phyloP scores from a whole-genome alignment of 2,797 vertebrate genomes.

The Myripristis jacobus region DNA sequence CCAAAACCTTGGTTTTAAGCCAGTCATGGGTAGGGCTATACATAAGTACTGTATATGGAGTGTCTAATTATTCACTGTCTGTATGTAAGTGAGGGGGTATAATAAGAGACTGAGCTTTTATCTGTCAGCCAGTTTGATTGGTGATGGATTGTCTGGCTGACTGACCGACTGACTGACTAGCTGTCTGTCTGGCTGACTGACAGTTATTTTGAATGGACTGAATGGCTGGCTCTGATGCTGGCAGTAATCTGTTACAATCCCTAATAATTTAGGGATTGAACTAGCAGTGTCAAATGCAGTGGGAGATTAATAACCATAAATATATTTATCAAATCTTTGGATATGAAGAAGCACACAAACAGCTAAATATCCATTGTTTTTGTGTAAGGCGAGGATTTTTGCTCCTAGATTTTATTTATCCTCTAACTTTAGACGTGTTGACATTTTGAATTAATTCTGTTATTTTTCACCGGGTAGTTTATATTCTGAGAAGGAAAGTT shows the following conservation, averaged over 20 bases:
- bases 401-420: slow-evolving; percentile 38
- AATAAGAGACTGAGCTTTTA: slow-evolving; percentile 19
- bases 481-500: slow-evolving; percentile 10
- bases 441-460: slow-evolving; percentile 12
- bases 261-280: slow-evolving; percentile 50
- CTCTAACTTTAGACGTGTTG: slow-evolving; percentile 14
- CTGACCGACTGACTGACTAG: slow-evolving; percentile 13
- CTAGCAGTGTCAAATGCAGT: slow-evolving; percentile 14
- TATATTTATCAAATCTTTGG: slow-evolving; percentile 43
- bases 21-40: no score
- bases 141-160: slow-evolving; percentile 16
- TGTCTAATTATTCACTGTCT: not conserved
- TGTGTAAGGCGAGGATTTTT: slow-evolving; percentile 24
- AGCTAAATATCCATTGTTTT: slow-evolving; percentile 16
- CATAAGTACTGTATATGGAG: not conserved
- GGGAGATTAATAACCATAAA: slow-evolving; percentile 23
- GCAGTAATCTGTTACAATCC: slow-evolving; percentile 47
- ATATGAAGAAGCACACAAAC: slow-evolving; percentile 25
- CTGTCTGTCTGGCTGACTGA: slow-evolving; percentile 7
- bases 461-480: slow-evolving; percentile 12
- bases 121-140: slow-evolving; percentile 8
- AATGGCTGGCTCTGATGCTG: slow-evolving; percentile 31
- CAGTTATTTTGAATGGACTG: not conserved
- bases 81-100: not conserved
- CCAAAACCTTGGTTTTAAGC: not conserved